Evolutionary conservation across 2,888 invertebrate genomes (phyloP), one percentile per base, ranked within the genome.

Genomic region (Drepana falcataria): DNA sequence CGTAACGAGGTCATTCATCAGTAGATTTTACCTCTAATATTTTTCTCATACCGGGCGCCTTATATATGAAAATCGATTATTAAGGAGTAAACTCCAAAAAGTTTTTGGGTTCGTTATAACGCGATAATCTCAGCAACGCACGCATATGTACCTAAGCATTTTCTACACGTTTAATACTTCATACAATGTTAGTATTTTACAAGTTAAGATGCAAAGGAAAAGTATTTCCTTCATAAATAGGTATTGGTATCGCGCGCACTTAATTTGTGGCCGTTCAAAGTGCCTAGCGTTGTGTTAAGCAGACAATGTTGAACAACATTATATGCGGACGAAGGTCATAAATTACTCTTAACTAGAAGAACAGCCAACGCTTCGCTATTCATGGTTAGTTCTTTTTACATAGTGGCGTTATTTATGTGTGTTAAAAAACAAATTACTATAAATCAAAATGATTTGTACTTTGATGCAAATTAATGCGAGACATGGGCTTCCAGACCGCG

Each of bases 211-310:
- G 55, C 55, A 63, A 58, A 60, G 53, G 56, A 55, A 65, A 56
- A 52, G 9, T 44, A 44, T 9, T 44, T 44, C 44, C 44, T 44
- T 9, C 61, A 61, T 68, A 59, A 63, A 59, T 59, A 63, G 34
- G 34, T 57, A 63, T 61, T 68, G 59, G 53, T 59, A 65, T 57
- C 54, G 55, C 49, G 52, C 49, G 48, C 54, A 66, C 58, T 63
- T 60, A 56, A 63, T 66, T 66, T 66, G 63, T 66, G 60, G 65
- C 59, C 54, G 59, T 63, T 59, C 68, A 59, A 67, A 56, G 57
- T 51, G 34, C 51, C 49, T 56, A 60, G 68, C 66, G 64, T 53
- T 68, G 66, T 66, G 55, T 54, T 47, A n/a, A 34, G 49, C 55
- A 51, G 55, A 59, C 57, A 63, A 59, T 53, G 51, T 53, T 56